Evolutionary conservation across 2,113 vertebrate species (phyloP), one percentile per base, ranked within the genome.

Genomic region (Proterorhinus semilunaris): DNA sequence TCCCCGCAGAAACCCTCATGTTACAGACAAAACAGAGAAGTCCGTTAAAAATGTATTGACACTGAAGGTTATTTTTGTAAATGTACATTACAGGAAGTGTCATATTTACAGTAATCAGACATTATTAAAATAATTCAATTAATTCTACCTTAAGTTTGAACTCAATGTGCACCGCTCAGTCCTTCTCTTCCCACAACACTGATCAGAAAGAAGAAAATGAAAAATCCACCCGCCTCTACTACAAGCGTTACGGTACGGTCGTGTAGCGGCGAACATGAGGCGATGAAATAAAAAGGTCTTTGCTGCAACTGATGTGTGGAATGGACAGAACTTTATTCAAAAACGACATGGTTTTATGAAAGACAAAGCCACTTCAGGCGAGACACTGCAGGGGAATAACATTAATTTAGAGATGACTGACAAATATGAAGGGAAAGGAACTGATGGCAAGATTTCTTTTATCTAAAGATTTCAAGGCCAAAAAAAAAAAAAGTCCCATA

Each of bases 31-130:
- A 76, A 36, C 50, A 27, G 48, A 68, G 53, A 81, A 54, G 13
- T 70, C 57, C 0, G 55, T 82, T 83, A 83, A 83, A 86, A 84
- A 89, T 87, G 80, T 88, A 86, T 86, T 88, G 73, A 79, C 65
- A 74, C 36, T 65, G 74, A 71, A 54, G 73, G 68, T 78, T 65
- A 21, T 21, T 21, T 21, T 21, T 74, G 68, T 83, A 5, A 75
- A 78, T 85, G 76, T 74, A 84, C 78, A 49, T 72, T 74, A 84
- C 78, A 49, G 84, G 68, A 64, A 71, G 65, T 82, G 79, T 54
- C 75, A 75, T 79, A 84, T 84, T 79, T 86, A 89, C 84, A 90
- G 68, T 80, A 73, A 83, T 78, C 72, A 72, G 57, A 71, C 49
- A 50, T 71, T 72, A 74, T 81, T 74, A 45, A 63, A 80, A 51